phyloP scores from a whole-genome alignment of 2,797 vertebrate species.

The Sandelia bainsii region DNA sequence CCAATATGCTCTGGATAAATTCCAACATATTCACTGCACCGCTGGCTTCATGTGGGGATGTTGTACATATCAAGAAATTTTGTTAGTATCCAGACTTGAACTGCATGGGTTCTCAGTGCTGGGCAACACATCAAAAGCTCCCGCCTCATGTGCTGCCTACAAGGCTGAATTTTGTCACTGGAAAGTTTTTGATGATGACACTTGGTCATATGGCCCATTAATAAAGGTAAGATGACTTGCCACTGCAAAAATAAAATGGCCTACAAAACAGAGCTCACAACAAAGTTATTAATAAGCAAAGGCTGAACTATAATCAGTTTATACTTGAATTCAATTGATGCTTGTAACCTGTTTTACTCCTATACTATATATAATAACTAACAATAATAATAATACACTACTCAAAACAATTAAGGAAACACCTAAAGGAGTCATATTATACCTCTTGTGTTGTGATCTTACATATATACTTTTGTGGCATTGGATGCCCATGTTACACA shows the following conservation, averaged over 20 bases:
- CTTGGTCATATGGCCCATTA: slow-evolving; percentile 43
- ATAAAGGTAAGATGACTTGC: slow-evolving; percentile 33
- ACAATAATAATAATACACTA: too few species aligned
- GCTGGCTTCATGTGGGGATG: slow-evolving; percentile 37
- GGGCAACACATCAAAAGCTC: slow-evolving; percentile 67
- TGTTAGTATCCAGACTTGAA: slow-evolving; percentile 53
- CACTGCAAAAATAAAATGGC: slow-evolving; percentile 2
- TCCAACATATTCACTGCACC: slow-evolving; percentile 42
- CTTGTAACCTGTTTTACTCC: neutral
- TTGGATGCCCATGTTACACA: too few species aligned
- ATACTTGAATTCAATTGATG: neutral
- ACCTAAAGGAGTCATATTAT: too few species aligned
- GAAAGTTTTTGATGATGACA: slow-evolving; percentile 48
- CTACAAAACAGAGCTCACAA: neutral
- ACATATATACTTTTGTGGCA: too few species aligned
- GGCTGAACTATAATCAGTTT: neutral
- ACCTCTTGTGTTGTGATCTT: too few species aligned
- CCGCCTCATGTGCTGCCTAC: slow-evolving; percentile 45
- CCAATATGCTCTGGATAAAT: slow-evolving; percentile 29
- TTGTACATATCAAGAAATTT: slow-evolving; percentile 55
- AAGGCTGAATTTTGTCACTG: slow-evolving; percentile 52
- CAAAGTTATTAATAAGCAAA: neutral
- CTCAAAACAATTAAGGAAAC: too few species aligned
- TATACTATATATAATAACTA: neutral
- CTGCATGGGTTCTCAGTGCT: slow-evolving; percentile 55